Evolutionary conservation across 2,888 invertebrate species (phyloP), one percentile per base, ranked within the genome.

Genomic region (Acanthosepion lycidas): DNA sequence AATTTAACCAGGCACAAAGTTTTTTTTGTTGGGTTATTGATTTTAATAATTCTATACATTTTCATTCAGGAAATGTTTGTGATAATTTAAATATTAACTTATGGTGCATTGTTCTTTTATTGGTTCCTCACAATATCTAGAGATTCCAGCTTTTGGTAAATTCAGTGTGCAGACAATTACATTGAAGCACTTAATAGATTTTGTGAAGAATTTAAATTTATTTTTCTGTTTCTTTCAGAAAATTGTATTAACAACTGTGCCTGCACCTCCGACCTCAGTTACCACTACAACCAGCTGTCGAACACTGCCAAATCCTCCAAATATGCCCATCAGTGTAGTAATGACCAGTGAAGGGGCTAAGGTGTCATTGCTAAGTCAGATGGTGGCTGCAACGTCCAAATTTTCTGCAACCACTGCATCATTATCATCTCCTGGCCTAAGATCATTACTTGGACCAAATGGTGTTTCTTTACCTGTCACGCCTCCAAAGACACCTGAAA

Each of bases 391-490:
- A 49, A 95, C 95, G 53, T 94, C 95, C 28, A 78, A 64, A 53
- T 91, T 94, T 28, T 92, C 95, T 64, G 53, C 94, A 33, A 48
- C 59, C 91, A 51, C 33, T 91, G 94, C 93, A 93, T 95, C 95
- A 94, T 78, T 95, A 23, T 91, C 94, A 91, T 94, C 94, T 28
- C 91, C 94, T 92, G 95, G 94, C 91, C 42, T 94, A 42, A 94
- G 94, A 94, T 91, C 94, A 28, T 78, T 94, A 28, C 95, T 93
- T 93, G 64, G 95, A 2, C 96, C 96, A 3, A 96, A 96, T 94
- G 96, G 97, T 93, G 95, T 96, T 26, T 96, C 95, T n/a, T 96
- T 96, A 95, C 97, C 97, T 4, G 96, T 97, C 15, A 97, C 97
- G 0, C 97, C 97, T 18, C 97, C 97, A 0, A 96, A 96, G 95